phyloP scores from a whole-genome alignment of 1,140 invertebrate genomes.

The Himalopsyche phryganea region DNA sequence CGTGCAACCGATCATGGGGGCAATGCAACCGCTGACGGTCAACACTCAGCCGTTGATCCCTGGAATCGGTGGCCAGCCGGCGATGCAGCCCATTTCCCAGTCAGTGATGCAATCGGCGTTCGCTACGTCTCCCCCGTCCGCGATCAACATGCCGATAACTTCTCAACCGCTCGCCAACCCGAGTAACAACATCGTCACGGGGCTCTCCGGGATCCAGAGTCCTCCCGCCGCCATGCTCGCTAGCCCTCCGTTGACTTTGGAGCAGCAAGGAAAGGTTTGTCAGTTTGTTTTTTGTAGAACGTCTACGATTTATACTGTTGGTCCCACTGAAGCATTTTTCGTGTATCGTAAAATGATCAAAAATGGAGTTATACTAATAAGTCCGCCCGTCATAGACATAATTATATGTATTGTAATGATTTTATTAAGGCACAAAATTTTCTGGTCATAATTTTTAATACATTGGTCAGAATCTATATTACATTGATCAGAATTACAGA shows the following conservation, averaged over 20 bases:
- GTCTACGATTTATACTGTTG: no score
- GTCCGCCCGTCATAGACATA: no score
- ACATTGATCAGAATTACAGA: no score
- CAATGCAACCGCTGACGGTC: constrained; percentile 25
- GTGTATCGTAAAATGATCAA: no score
- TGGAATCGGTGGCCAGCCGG: background rate
- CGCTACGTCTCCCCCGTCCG: background rate
- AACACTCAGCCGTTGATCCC: constrained; percentile 32
- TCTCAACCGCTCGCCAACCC: constrained; percentile 10
- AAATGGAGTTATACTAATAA: no score
- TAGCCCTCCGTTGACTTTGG: background rate
- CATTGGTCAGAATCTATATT: no score
- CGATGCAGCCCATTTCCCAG: constrained; percentile 5
- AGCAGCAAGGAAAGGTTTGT: no score
- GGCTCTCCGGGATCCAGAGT: constrained; percentile 1
- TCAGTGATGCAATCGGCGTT: constrained; percentile 24
- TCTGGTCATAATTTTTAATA: no score
- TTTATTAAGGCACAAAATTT: no score
- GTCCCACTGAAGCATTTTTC: no score
- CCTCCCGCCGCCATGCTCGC: constrained; percentile 1
- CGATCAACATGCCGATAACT: constrained; percentile 5
- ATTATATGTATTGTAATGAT: no score
- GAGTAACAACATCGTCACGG: constrained; percentile 5
- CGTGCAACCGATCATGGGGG: constrained; percentile 24
- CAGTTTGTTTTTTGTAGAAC: no score